phyloP scores from a whole-genome alignment of 2,888 invertebrate species.

The Parnassius smintheus region DNA sequence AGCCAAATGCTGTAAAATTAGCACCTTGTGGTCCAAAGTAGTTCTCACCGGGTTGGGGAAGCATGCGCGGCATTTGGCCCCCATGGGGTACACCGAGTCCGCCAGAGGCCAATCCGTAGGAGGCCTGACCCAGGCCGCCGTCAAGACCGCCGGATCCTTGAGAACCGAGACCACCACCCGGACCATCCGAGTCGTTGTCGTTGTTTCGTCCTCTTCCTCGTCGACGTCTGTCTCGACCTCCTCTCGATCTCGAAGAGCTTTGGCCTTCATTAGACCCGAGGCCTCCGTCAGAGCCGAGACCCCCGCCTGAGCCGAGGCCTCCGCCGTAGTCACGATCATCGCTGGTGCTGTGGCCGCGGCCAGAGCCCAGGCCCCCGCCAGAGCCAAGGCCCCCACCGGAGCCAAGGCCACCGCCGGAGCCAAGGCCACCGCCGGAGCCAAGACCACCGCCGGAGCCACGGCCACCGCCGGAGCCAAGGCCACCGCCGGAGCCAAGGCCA shows the following conservation, averaged over 20 bases:
- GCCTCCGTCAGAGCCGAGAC: slow-evolving; percentile 39
- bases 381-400: slow-evolving; percentile 41
- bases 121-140: slow-evolving; percentile 52
- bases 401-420: slow-evolving; percentile 34
- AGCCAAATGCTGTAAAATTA: slow-evolving; percentile 74
- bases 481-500: slow-evolving; percentile 39
- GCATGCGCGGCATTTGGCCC: slow-evolving; percentile 72
- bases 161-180: slow-evolving; percentile 43
- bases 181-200: slow-evolving; percentile 45
- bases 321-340: slow-evolving; percentile 38
- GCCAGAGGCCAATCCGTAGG: slow-evolving; percentile 61
- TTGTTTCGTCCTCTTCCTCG: slow-evolving; percentile 70
- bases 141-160: slow-evolving; percentile 47
- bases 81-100: slow-evolving; percentile 72
- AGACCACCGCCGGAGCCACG: slow-evolving; percentile 38
- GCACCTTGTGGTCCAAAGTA: slow-evolving; percentile 60
- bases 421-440: slow-evolving; percentile 26
- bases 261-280: slow-evolving; percentile 38
- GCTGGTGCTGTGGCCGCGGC: slow-evolving; percentile 44
- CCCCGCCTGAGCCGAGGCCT: slow-evolving; percentile 37
- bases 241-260: slow-evolving; percentile 48
- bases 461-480: slow-evolving; percentile 37
- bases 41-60: slow-evolving; percentile 58
- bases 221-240: slow-evolving; percentile 63
- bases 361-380: slow-evolving; percentile 43